Evolutionary conservation across 2,888 invertebrate genomes (phyloP), one percentile per base, ranked within the genome.

Genomic region (Julus scanicus): DNA sequence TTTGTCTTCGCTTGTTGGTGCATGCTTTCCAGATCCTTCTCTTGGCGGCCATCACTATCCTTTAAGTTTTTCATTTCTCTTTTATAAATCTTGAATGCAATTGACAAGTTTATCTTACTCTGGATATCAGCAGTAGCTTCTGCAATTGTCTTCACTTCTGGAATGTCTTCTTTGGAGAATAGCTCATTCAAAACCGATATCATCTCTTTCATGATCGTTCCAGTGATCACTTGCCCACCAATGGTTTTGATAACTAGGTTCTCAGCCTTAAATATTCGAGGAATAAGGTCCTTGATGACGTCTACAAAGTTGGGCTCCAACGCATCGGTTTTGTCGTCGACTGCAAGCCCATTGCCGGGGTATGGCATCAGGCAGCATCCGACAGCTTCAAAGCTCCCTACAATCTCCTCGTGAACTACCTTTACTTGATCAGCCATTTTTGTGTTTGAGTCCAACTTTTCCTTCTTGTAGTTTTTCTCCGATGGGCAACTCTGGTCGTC

Each of bases 91-190:
- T 86, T 86, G 29, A 53, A 17, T 17, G 86, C 86, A 13, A 86
- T 86, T 3, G 86, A 53, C n/a, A 20, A 17, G 37, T 17, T 29
- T 8, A 29, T 53, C 17, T n/a, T 17, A 5, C 29, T 11, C 53
- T 86, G 86, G 1, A 11, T 53, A 20, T 86, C 86, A 37, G 86
- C 86, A 4, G 86, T 53, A 5, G 86, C n/a, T 20, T 86, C 86
- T 4, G 53, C 57, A 20, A 86, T 29, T 29, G 15, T 86, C 20
- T 53, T 49, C 15, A 86, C 86, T 9, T 17, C 20, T 20, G 86
- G 86, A 53, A 86, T 49, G 15, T 86, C 86, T 8, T 17, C 53
- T 2, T 37, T 86, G 44, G 49, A 20, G 53, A 86, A 86, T 1
- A 29, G 13, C 0, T 86, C 57, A 17, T 17, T 53, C 86, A n/a